Evolutionary conservation across 2,113 vertebrate genomes (phyloP).

Genomic region (Rostratula benghalensis): DNA sequence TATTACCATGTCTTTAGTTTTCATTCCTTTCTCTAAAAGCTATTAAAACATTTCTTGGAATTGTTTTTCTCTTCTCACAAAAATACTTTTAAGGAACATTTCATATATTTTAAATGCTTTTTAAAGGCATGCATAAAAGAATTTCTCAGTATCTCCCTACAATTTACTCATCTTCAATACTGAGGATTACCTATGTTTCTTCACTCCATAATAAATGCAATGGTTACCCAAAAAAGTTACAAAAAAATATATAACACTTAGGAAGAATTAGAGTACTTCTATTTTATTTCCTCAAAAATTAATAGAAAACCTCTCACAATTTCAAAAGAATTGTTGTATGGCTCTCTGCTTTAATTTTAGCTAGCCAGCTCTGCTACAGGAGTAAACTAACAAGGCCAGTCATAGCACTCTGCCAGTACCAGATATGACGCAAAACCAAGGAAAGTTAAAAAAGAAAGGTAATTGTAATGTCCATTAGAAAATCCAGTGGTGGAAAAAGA

Average conservation of each 20-base stretch:
- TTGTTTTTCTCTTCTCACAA: neutral
- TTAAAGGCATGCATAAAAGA: neutral
- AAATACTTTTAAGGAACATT: neutral
- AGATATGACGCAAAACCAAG: neutral
- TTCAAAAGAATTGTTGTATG: neutral
- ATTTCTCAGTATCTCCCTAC: neutral
- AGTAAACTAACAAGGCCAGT: neutral
- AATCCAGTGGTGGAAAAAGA: neutral
- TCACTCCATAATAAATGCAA: neutral
- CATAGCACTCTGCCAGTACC: neutral
- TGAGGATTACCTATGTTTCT: neutral
- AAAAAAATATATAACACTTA: neutral
- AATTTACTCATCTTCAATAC: neutral
- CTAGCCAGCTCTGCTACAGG: neutral
- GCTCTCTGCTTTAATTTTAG: neutral
- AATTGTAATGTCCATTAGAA: neutral
- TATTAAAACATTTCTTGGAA: neutral
- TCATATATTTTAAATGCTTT: neutral
- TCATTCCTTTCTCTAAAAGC: neutral
- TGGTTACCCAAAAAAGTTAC: neutral
- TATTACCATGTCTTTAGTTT: neutral
- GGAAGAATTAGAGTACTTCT: neutral
- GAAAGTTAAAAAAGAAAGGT: neutral
- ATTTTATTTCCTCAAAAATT: neutral
- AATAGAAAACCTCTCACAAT: neutral